phyloP scores from a whole-genome alignment of 2,797 vertebrate species.

The Hyperoplus immaculatus region DNA sequence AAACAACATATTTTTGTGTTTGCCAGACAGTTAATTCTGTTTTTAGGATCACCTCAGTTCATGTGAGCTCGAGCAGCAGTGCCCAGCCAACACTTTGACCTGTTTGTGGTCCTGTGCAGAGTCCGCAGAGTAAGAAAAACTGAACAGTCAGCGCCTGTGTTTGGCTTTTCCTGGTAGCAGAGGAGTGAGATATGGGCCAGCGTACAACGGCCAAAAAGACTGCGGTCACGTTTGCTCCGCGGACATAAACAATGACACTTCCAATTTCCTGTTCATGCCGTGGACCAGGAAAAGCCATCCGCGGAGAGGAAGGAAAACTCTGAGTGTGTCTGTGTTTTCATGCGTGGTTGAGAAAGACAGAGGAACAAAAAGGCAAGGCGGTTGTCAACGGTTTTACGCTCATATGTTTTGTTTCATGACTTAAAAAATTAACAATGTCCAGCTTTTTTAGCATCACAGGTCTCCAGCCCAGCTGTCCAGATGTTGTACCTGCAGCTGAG shows the following conservation, averaged over 20 bases:
- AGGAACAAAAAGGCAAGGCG: slow-evolving; percentile 30
- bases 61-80: slow-evolving; percentile 47
- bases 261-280: slow-evolving; percentile 78
- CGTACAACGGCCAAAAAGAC: slow-evolving; percentile 72
- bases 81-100: slow-evolving; percentile 46
- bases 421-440: slow-evolving; percentile 6
- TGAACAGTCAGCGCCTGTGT: slow-evolving; percentile 72
- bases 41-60: slow-evolving; percentile 43
- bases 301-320: slow-evolving; percentile 67
- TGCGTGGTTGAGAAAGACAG: slow-evolving; percentile 29
- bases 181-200: slow-evolving; percentile 72
- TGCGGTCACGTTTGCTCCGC: slow-evolving; percentile 73
- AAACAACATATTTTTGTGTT: slow-evolving; percentile 58
- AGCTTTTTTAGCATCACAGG: slow-evolving; percentile 19
- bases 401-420: slow-evolving; percentile 18
- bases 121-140: slow-evolving; percentile 36
- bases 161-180: slow-evolving; percentile 60
- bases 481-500: slow-evolving; percentile 65
- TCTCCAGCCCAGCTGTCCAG: slow-evolving; percentile 31
- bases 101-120: slow-evolving; percentile 56
- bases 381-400: slow-evolving; percentile 38
- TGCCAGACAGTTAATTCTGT: slow-evolving; percentile 32
- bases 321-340: slow-evolving; percentile 37
- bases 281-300: slow-evolving; percentile 63
- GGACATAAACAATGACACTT: slow-evolving; percentile 84